Evolutionary conservation across 2,888 invertebrate genomes (phyloP).

Genomic region (Andricus quercusramuli): DNA sequence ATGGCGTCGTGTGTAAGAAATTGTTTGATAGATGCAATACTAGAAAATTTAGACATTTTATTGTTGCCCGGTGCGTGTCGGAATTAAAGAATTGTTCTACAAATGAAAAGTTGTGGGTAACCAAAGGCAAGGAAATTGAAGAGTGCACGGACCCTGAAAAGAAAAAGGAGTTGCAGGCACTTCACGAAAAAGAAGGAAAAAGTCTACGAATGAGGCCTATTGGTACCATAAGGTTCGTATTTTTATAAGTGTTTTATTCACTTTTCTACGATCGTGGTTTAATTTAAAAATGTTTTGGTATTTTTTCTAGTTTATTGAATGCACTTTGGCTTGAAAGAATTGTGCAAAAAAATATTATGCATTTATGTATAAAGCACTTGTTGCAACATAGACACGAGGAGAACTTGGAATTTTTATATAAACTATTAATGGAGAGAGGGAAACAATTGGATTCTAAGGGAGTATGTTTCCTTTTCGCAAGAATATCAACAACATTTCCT

Average conservation of each 20-base stretch:
- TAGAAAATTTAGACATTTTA: conserved; percentile 86
- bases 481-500: too few species aligned
- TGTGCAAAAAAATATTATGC: conserved; percentile 93
- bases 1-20: conserved; percentile 92
- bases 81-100: conserved; percentile 94
- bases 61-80: conserved; percentile 91
- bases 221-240: conserved; percentile 68
- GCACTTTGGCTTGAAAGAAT: conserved; percentile 95
- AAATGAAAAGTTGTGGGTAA: conserved; percentile 79
- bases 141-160: conserved; percentile 82
- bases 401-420: conserved; percentile 94
- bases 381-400: conserved; percentile 88
- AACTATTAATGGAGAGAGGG: conserved; percentile 94
- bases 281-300: too few species aligned
- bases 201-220: conserved; percentile 90
- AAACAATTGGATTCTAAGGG: conserved; percentile 85
- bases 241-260: not conserved
- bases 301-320: conserved; percentile 82
- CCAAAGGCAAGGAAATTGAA: conserved; percentile 80
- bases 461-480: not conserved
- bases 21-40: conserved; percentile 80
- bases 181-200: conserved; percentile 88
- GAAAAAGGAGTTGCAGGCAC: conserved; percentile 86
- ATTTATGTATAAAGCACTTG: conserved; percentile 89
- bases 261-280: too few species aligned